These are phyloP conservation scores for Vannuccia rotundouncinata DNA, from an alignment of 2,888 invertebrate species.

Conservation along the genomic window DNA sequence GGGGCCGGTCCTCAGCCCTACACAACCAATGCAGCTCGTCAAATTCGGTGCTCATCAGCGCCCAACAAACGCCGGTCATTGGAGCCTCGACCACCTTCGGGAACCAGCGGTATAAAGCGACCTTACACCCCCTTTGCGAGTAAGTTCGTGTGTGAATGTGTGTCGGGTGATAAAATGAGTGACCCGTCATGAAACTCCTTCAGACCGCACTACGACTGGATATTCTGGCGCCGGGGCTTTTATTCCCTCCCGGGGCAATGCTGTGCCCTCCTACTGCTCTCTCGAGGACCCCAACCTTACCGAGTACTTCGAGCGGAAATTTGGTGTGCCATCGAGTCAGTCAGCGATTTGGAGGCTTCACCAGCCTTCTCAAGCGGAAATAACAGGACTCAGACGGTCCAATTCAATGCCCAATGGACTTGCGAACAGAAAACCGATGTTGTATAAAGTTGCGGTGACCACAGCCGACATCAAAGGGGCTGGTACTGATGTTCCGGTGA, in stretches of 20 bases:
- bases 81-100: conserved; percentile 47
- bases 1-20: conserved; percentile 38
- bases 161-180: no score
- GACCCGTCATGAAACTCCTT: no score
- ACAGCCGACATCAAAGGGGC: conserved; percentile 52
- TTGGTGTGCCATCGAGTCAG: conserved; percentile 24
- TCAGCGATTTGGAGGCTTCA: conserved; percentile 22
- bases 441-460: conserved; percentile 53
- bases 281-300: conserved; percentile 37
- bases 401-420: conserved; percentile 16
- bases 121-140: conserved; percentile 33
- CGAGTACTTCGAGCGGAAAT: conserved; percentile 38
- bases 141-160: no score
- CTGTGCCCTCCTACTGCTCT: conserved; percentile 33
- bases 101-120: conserved; percentile 41
- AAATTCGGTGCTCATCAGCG: conserved; percentile 3
- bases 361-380: conserved; percentile 30
- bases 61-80: background rate
- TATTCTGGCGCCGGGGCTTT: conserved; percentile 33
- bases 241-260: background rate
- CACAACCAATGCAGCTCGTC: conserved; percentile 19
- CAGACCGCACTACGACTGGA: conserved; percentile 25
- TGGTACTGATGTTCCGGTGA: conserved; percentile 54
- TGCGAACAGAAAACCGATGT: conserved; percentile 36
- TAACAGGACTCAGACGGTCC: conserved; percentile 29